A percentile compares a stretch with the other conserved stretches of the same genome.
Evolutionary conservation across 2,113 vertebrate species (phyloP).

Genomic region (Callipepla californica): DNA sequence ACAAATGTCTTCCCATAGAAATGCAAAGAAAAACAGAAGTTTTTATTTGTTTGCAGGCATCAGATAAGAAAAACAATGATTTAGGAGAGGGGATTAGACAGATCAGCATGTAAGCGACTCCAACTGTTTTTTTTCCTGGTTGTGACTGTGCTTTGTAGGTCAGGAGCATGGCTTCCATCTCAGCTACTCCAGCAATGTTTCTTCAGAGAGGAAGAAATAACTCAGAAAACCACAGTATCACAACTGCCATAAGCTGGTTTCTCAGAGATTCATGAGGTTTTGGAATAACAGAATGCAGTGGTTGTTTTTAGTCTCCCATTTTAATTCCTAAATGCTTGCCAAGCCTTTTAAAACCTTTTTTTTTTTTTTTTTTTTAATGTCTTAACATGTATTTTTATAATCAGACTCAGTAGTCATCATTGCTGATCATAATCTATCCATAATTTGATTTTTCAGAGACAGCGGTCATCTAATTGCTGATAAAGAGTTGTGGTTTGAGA

Average conservation of each 20-base stretch:
- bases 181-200: neutral
- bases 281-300: neutral
- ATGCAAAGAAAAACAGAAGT: neutral
- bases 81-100: neutral
- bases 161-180: neutral
- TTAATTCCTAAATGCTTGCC: neutral
- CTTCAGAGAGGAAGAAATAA: neutral
- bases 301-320: neutral
- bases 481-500: neutral
- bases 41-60: conserved; percentile 21
- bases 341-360: neutral
- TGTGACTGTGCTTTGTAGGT: neutral
- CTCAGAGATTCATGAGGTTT: neutral
- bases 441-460: neutral
- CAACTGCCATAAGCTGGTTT: neutral
- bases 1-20: neutral
- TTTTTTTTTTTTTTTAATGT: neutral
- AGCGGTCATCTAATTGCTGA: neutral
- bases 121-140: neutral
- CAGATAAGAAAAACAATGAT: neutral
- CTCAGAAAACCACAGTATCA: neutral
- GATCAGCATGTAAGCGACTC: neutral
- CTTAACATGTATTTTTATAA: neutral
- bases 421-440: neutral
- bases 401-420: neutral